Evolutionary conservation across 2,113 vertebrate genomes (phyloP), one percentile per base, ranked within the genome.

Genomic region (Gymnorhina tibicen): DNA sequence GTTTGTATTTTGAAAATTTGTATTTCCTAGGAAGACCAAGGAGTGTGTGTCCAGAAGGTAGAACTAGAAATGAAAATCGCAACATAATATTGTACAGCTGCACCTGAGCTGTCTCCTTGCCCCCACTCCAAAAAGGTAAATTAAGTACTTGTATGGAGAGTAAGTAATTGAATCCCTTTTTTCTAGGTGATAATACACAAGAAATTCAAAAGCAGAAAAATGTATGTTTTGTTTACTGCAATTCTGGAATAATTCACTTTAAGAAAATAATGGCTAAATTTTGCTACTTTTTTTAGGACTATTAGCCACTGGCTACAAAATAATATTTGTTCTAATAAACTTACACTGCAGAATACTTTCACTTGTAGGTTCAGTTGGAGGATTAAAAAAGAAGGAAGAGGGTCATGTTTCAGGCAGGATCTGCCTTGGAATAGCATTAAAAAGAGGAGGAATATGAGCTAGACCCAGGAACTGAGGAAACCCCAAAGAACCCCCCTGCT

Each of bases 211-310:
- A 67, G 39, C 16, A 89, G 49, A 32, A 53, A 74, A 97, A 78
- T 32, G 8, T 32, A 53, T 28, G 33, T 42, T 62, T 92, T 69
- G 41, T 86, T 96, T 89, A 62, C 91, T 52, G 39, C 10, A 5
- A 22, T 93, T 96, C 58, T 42, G 22, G 46, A 94, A 64, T 68
- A 90, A 92, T 96, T 94, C 35, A 77, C 95, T 96, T 95, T 49
- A 96, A 93, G 89, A 94, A 97, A 92, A 50, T 81, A 91, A 95
- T 69, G 42, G 41, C 72, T 67, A 46, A 87, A 53, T 87, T 91
- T 92, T 89, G 52, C 56, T 49, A 70, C 89, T 95, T 93, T 86
- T 46, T 79, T 87, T 91, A 87, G 62, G 28, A 92, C 84, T 52
- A 67, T 91, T 84, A 92, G 53, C 60, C 90, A 56, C 67, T 83